Conservation (phyloP, 2,113 vertebrate species). For the Caretta caretta region DNA sequence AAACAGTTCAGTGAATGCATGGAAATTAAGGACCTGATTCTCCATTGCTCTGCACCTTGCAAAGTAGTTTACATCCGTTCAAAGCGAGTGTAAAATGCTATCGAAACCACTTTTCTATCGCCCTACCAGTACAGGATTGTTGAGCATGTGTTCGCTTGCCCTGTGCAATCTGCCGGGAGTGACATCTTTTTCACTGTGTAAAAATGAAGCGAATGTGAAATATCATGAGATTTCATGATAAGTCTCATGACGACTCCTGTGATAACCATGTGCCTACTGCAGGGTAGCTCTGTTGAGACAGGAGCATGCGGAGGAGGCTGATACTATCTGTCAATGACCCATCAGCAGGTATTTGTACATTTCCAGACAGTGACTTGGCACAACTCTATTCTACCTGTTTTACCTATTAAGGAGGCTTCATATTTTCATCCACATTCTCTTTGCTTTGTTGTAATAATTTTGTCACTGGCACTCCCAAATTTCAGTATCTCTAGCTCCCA, state of each 20-base stretch:
- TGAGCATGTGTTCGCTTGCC: neutral
- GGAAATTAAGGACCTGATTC: neutral
- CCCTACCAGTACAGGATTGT: neutral
- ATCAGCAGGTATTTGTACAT: neutral
- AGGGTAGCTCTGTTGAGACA: neutral
- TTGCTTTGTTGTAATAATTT: neutral
- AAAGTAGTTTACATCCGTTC: neutral
- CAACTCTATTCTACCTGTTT: neutral
- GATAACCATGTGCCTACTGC: neutral
- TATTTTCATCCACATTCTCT: neutral
- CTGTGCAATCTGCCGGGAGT: neutral
- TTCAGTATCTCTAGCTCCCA: neutral
- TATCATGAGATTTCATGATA: neutral
- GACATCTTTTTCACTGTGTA: neutral
- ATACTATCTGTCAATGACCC: neutral
- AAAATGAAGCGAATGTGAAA: neutral
- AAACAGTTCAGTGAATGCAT: neutral
- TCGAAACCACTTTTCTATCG: neutral
- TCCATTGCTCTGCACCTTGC: accelerated
- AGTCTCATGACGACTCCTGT: neutral
- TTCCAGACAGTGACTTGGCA: neutral
- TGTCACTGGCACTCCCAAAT: neutral
- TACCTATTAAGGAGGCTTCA: neutral
- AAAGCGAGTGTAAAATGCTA: neutral
- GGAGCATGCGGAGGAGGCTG: neutral